Base-by-base conservation (phyloP, 2,113 vertebrate species). In the Aptenodytes patagonicus region DNA sequence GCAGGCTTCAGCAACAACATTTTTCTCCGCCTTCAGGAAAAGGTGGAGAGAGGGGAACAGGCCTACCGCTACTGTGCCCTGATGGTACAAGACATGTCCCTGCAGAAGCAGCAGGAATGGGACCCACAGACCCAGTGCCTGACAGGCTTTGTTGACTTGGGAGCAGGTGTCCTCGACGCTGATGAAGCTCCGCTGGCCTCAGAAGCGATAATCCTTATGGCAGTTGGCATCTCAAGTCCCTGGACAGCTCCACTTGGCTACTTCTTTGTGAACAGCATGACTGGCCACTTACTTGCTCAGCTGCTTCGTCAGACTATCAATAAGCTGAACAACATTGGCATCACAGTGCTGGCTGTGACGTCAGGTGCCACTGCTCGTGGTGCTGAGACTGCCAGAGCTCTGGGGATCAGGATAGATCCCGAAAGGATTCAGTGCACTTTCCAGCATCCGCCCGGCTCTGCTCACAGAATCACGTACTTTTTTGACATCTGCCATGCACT, bases 211-310 rank as follows among this genome's bases (percentile, higher is more conserved):
- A 40, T 98, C 78, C 84, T 98, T 31, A 97, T 97, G 97, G 97
- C 97, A 36, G 97, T 94, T 0, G 97, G 97, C 69, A 70, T 94
- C 79, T 89, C 62, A 3, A 97, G 95, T 83, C 84, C 84, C 14
- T 98, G 97, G 98, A 94, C 82, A 34, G 96, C 93, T 61, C 97
- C 95, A 31, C 93, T 98, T 4, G 97, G 98, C 52, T 97, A 98
- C 73, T 98, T 97, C 93, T 91, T 98, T 4, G 95, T 97, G 42
- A 97, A 51, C 80, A 76, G 90, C 36, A 52, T 15, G 0, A 96
- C 96, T 0, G 97, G 97, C 20, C 57, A 3, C 49, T 86, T 98
- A n/a, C 87, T 98, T 6, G 97, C 97, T 81, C 98, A 98, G 73
- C 91, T 98, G 32, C 95, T 98, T 52, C 96, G 66, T 34, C 97